Evolutionary conservation across 1,140 invertebrate genomes (phyloP), one percentile per base, ranked within the genome.

Genomic region (Neodiprion pinetum): DNA sequence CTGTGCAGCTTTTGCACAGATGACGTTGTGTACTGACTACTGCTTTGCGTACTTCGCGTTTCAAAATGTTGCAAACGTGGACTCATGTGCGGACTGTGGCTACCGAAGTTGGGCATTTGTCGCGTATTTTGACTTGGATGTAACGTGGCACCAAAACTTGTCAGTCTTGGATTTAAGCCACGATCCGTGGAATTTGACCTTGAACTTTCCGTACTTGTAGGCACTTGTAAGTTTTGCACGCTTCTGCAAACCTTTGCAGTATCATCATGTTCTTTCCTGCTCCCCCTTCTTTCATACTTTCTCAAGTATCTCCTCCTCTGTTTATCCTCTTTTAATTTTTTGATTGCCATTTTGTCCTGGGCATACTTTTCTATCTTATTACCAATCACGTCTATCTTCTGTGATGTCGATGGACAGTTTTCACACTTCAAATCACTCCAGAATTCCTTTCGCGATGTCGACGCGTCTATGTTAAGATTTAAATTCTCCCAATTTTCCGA

Each of bases 401-500:
- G 79, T 9, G 85, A 87, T 2, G 84, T 87, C 0, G 86, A 86
- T 1, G 85, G 86, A 67, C 85, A 87, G 72, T 88, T 87, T 50
- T 87, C 83, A 50, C 85, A 88, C 61, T 88, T 87, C 1, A 88
- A 72, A 21, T 88, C 87, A 0, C 77, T 82, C 87, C 87, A 88
- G 68, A 88, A 88, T 65, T 88, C 86, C 14, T 84, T 84, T 0
- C 80, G 79, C 7, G 80, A 77, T 7, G 72, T 83, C 0, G 81
- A 83, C 0, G 85, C 80, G 14, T 87, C 85, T 17, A 88, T 88
- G 70, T 87, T 89, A 1, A 87, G 49, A 72, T 87, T 88, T 1
- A 89, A 72, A 70, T 86, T 88, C 66, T 89, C 87, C 88, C 87
- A 89, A 74, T 89, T 89, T 68, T 88, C 88, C 0, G 85, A 84